Conservation (phyloP, 2,113 vertebrate species). For the Chinchilla lanigera region DNA sequence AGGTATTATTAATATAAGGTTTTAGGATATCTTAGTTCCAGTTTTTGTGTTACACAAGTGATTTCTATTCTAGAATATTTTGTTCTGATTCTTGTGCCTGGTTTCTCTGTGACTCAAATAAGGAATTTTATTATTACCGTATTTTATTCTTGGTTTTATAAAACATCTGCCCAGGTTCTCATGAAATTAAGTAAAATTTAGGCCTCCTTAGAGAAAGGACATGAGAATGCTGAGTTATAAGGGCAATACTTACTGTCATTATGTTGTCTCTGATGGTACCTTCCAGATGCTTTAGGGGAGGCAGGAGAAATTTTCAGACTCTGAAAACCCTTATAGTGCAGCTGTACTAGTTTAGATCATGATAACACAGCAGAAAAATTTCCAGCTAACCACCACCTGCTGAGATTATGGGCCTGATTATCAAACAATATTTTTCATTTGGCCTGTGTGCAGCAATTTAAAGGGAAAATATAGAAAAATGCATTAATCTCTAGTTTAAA, state of each 20-base stretch:
- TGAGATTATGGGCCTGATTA: slow-evolving; percentile 42
- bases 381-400: slow-evolving; percentile 27
- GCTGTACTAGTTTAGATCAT: slow-evolving; percentile 51
- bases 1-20: not conserved
- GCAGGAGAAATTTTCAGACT: not conserved
- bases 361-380: slow-evolving; percentile 55
- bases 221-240: not conserved
- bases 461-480: slow-evolving; percentile 35
- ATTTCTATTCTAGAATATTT: slow-evolving; percentile 24
- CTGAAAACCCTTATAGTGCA: not conserved
- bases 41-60: not conserved
- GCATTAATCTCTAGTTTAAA: slow-evolving; percentile 32
- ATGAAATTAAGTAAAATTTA: not conserved
- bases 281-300: slow-evolving; percentile 40
- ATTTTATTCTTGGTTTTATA: slow-evolving; percentile 41
- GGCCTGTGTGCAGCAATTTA: not conserved
- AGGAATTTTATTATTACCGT: not conserved
- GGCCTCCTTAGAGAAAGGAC: slow-evolving; percentile 12
- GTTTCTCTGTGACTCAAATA: slow-evolving; percentile 6
- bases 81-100: slow-evolving; percentile 12
- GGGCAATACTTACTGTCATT: not conserved
- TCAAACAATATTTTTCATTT: slow-evolving; percentile 57
- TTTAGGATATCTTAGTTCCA: not conserved
- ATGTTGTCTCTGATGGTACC: not conserved
- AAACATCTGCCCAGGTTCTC: slow-evolving; percentile 16